Percentiles rank a stretch among this genome's conserved stretches.
Evolutionary conservation across 2,888 invertebrate genomes (phyloP).

Genomic region (Hirtodrosophila alboralis): DNA sequence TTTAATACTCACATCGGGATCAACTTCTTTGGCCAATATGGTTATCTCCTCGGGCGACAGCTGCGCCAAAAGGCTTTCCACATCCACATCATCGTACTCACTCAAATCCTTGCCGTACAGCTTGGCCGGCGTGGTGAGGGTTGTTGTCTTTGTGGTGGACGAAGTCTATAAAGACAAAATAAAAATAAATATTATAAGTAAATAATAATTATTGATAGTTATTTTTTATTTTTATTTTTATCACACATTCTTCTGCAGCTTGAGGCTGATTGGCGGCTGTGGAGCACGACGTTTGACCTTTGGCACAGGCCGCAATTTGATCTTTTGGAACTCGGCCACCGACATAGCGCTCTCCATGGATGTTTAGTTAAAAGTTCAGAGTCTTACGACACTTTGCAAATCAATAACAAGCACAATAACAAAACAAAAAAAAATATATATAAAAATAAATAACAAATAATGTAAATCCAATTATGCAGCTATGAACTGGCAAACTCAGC

Average conservation of each 20-base stretch:
- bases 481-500: slow-evolving; percentile 18
- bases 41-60: slow-evolving; percentile 97
- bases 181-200: slow-evolving; percentile 3
- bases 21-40: slow-evolving; percentile 98
- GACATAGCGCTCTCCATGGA: slow-evolving; percentile 59
- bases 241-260: slow-evolving; percentile 63
- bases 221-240: slow-evolving; percentile 14
- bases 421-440: slow-evolving; percentile 24
- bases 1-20: slow-evolving; percentile 98
- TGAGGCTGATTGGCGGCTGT: slow-evolving; percentile 68
- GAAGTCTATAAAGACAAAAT: slow-evolving; percentile 89
- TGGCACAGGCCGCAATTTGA: slow-evolving; percentile 78
- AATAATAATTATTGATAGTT: neutral
- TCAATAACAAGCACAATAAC: slow-evolving; percentile 56
- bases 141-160: slow-evolving; percentile 93
- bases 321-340: slow-evolving; percentile 79
- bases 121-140: slow-evolving; percentile 95
- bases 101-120: slow-evolving; percentile 95
- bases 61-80: slow-evolving; percentile 96
- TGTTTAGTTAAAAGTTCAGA: slow-evolving; percentile 1
- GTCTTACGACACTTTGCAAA: slow-evolving; percentile 36
- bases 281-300: slow-evolving; percentile 78
- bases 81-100: slow-evolving; percentile 96
- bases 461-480: slow-evolving; percentile 75
- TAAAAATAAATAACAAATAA: slow-evolving; percentile 50